Evolutionary conservation across 2,113 vertebrate genomes (phyloP), one percentile per base, ranked within the genome.

Genomic region (Cinclus mexicanus): DNA sequence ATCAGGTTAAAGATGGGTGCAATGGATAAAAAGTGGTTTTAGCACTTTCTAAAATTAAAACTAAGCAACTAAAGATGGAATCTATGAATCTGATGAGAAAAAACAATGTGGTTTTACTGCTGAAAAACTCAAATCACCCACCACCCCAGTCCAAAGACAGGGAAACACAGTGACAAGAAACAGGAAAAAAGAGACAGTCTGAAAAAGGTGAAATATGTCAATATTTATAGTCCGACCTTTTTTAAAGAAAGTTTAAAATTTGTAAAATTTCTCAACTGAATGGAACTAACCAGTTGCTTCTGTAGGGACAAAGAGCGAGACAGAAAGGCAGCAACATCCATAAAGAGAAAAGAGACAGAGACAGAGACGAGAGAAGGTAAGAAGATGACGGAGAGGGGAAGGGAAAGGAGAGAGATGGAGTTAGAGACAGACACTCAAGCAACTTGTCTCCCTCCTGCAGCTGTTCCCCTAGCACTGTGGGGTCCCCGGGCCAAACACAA

Each of bases 271-370:
- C 84, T 87, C 91, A 96, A 93, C 93, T 91, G 91, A 96, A 96
- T 96, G 94, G 84, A 96, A 98, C 98, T 98, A 98, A 98, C 98
- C 98, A 98, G 97, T 97, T 98, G 97, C 97, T 98, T 98, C 98
- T 98, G 96, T 91, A 93, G 76, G 97, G 92, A 95, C 80, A 96
- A 93, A 95, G 84, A 94, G 93, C 86, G 5, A 97, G 79, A 94
- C 93, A 96, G 86, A 93, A 83, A 87, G 46, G 78, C 86, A 86
- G 91, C 70, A n/a, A 97, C 91, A 96, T 94, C 47, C 87, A 97
- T 85, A 96, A 96, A 97, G 94, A 96, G 53, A 67, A 96, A 94
- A 92, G 84, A 94, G 92, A 94, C 82, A 97, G 89, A 85, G 79
- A 96, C 49, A 96, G 95, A 97, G 93, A 92, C 88, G 68, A 95